Conservation (phyloP, 2,113 vertebrate genomes). For the Ptilorrhoa leucosticta region DNA sequence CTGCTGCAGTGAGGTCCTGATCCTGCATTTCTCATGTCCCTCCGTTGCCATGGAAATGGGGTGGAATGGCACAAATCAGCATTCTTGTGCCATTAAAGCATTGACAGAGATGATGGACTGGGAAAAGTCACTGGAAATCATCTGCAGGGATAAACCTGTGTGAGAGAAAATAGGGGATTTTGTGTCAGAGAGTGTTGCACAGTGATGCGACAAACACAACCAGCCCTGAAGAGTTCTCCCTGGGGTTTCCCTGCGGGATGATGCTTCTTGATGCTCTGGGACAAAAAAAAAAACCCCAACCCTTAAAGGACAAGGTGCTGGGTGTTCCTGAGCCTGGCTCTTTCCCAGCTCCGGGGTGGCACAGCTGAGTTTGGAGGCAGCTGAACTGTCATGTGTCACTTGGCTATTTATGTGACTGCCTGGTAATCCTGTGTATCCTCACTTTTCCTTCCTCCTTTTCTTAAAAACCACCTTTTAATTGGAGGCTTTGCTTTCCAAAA, state of each 20-base stretch:
- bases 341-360: background rate
- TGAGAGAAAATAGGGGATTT: background rate
- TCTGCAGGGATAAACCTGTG: background rate
- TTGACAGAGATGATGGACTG: background rate
- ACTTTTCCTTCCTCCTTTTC: background rate
- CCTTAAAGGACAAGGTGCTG: background rate
- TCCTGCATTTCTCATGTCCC: slow-evolving; percentile 13
- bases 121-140: background rate
- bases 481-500: background rate
- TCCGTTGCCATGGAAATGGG: background rate
- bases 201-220: background rate
- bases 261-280: background rate
- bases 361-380: background rate
- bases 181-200: background rate
- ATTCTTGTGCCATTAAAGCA: background rate
- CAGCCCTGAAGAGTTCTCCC: background rate
- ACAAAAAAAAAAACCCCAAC: background rate
- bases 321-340: background rate
- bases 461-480: background rate
- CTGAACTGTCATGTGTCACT: background rate
- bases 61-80: background rate
- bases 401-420: background rate
- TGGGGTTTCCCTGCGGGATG: background rate
- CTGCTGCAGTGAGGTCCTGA: background rate
- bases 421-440: background rate